phyloP scores from a whole-genome alignment of 1,140 invertebrate species.

The Macrocentrus cingulum region DNA sequence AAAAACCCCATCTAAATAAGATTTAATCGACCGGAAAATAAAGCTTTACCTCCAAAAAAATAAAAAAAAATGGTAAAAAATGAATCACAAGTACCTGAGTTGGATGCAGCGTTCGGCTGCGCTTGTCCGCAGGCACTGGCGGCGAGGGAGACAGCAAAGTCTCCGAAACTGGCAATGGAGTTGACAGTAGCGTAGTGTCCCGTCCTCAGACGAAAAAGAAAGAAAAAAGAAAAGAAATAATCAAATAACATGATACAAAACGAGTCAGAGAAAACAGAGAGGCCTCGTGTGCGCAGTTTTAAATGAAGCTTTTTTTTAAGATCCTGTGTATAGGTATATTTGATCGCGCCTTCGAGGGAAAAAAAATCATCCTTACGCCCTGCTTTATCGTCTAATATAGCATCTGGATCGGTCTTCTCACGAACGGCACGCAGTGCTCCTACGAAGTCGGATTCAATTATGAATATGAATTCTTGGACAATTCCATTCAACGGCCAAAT shows the following conservation, averaged over 20 bases:
- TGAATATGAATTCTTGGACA: not conserved
- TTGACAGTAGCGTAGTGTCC: conserved; percentile 46
- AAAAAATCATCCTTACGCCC: conserved; percentile 31
- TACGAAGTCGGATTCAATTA: conserved; percentile 28
- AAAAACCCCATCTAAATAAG: too few species aligned
- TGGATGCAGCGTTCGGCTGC: conserved; percentile 63
- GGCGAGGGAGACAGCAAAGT: conserved; percentile 53
- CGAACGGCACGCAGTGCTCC: conserved; percentile 29
- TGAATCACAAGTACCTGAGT: conserved; percentile 68
- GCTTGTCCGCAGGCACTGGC: conserved; percentile 41
- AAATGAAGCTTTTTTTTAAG: conserved; percentile 12
- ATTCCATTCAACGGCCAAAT: not conserved
- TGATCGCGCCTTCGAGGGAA: not conserved
- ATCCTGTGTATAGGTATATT: conserved; percentile 14
- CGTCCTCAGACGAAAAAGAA: conserved; percentile 35
- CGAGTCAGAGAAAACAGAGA: conserved; percentile 7
- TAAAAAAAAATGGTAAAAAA: too few species aligned
- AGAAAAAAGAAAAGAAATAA: conserved; percentile 5
- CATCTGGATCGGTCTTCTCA: conserved; percentile 29
- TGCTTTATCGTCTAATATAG: conserved; percentile 29
- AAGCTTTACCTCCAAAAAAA: too few species aligned
- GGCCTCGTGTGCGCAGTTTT: conserved; percentile 15
- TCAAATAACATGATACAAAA: not conserved
- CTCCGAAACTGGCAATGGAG: conserved; percentile 50
- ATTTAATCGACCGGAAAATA: too few species aligned